phyloP scores from a whole-genome alignment of 2,888 invertebrate species.

The Neoaliturus tenellus region DNA sequence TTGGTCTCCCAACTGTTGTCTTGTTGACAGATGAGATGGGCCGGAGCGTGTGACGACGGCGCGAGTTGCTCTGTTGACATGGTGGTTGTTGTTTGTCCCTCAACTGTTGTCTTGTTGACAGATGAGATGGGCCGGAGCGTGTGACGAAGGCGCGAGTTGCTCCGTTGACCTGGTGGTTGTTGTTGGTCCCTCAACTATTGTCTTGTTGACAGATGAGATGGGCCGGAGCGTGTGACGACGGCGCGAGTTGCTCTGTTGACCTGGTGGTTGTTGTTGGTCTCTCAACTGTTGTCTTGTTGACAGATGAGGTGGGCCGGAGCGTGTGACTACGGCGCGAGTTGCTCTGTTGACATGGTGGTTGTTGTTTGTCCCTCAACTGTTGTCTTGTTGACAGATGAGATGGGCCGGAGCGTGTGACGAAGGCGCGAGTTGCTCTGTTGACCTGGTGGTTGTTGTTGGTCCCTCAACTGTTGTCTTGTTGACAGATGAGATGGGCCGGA shows the following conservation, averaged over 20 bases:
- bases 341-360: neutral
- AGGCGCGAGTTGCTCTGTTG: slow-evolving; percentile 20
- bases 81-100: neutral
- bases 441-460: neutral
- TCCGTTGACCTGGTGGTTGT: neutral
- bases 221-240: neutral
- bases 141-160: slow-evolving; percentile 3
- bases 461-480: neutral
- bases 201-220: neutral
- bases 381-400: slow-evolving; percentile 6
- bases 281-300: neutral
- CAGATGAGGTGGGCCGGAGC: slow-evolving; percentile 12
- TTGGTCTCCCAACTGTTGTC: neutral
- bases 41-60: slow-evolving; percentile 20
- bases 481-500: neutral
- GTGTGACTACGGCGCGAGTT: neutral
- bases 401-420: slow-evolving; percentile 14
- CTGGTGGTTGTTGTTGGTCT: neutral
- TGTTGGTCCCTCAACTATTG: neutral
- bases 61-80: slow-evolving; percentile 3
- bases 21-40: slow-evolving; percentile 2
- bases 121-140: neutral
- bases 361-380: neutral
- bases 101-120: neutral
- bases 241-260: slow-evolving; percentile 8